These are phyloP conservation scores for Drosophila anomelani DNA, from an alignment of 2,888 invertebrate genomes.

Conservation along the genomic window DNA sequence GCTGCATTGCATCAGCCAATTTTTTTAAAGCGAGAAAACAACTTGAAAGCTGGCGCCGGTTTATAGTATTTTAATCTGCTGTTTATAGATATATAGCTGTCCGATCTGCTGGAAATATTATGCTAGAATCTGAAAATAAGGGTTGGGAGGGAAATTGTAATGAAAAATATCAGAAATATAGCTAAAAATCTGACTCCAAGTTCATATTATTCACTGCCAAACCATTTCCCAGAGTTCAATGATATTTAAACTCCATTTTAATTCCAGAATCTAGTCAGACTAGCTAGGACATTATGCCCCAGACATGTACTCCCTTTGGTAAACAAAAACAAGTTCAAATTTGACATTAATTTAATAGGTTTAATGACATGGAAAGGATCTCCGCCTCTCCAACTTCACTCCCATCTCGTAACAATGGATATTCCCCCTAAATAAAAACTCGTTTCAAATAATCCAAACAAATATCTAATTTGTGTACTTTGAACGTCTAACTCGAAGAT, in stretches of 20 bases:
- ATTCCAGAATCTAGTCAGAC: background rate
- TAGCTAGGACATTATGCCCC: background rate
- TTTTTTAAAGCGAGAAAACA: conserved; percentile 56
- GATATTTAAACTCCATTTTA: background rate
- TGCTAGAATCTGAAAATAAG: conserved; percentile 7
- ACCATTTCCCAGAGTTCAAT: background rate
- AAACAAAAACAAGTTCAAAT: conserved; percentile 17
- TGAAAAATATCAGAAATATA: background rate
- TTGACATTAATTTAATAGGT: conserved; percentile 14
- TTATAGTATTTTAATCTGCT: conserved; percentile 52
- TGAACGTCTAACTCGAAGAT: conserved; percentile 51
- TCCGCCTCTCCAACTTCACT: background rate
- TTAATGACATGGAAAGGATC: conserved; percentile 26
- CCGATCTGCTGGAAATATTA: conserved; percentile 14
- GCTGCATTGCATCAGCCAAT: conserved; percentile 84
- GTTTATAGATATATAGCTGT: conserved; percentile 20
- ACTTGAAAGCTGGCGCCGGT: conserved; percentile 58
- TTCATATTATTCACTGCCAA: background rate
- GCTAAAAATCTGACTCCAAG: background rate
- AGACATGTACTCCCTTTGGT: background rate
- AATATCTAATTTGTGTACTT: conserved; percentile 41
- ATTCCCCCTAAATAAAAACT: background rate
- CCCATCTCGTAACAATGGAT: background rate
- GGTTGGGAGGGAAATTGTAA: background rate
- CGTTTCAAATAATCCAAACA: conserved; percentile 7